Base-by-base conservation (phyloP, 2,888 invertebrate species). In the Acronicta psi region DNA sequence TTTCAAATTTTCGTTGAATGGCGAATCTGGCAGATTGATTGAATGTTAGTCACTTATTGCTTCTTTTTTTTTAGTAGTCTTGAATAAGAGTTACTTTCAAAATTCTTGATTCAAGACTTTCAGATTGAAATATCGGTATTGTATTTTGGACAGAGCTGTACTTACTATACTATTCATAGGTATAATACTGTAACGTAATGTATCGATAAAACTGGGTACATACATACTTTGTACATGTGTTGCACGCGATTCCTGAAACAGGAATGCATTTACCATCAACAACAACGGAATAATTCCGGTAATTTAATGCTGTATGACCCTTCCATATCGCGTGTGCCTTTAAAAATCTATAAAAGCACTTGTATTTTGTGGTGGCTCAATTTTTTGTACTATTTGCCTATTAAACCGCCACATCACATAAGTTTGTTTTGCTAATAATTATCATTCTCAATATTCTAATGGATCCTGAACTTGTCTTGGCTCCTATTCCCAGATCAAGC, bases 211-310 rank as follows among this genome's bases (percentile, higher is more conserved):
- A 51, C 11, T 0, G 18, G 6, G 4, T 47, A 44, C 55, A 50
- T 72, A 69, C 59, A 79, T 80, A 78, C 80, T 79, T 72, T 64
- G 70, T 80, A 81, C 77, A 75, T 78, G 75, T 73, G 75, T 69
- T 71, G 86, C 91, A 92, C 90, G 92, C 91, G 88, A 91, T 88
- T 86, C 83, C 85, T 80, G 83, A 75, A 84, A 83, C 80, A 81
- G 86, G 90, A 91, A 92, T 90, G 89, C 91, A 91, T 91, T 91
- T 89, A 89, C 86, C 89, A 90, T 86, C 87, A 87, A 82, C 86
- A 87, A 82, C 86, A 80, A 81, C 83, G 87, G 87, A 90, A 90
- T 83, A 90, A 90, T 90, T 90, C 86, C 77, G 82, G 90, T 86
- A 89, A 90, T 89, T 91, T 90, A 88, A 86, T 86, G 86, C 84